These are phyloP conservation scores for Pachyramphus minor DNA, from an alignment of 2,113 vertebrate genomes.

Conservation along the genomic window DNA sequence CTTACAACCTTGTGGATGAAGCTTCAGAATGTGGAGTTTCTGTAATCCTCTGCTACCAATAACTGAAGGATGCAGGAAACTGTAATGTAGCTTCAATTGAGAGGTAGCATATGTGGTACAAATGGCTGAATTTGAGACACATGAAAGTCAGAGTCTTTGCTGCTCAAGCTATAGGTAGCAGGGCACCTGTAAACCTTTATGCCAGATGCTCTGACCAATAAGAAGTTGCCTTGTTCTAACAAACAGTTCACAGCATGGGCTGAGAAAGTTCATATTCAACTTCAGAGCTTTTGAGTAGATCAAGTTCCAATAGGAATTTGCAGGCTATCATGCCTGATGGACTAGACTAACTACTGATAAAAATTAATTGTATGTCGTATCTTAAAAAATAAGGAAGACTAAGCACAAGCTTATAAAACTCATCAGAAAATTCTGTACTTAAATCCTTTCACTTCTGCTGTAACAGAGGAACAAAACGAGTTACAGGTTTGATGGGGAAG, in stretches of 20 bases:
- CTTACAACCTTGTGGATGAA: neutral
- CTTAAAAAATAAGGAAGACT: neutral
- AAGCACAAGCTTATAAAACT: neutral
- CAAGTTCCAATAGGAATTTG: neutral
- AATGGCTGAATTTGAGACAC: neutral
- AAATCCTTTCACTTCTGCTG: neutral
- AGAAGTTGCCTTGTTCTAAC: neutral
- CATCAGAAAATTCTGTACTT: neutral
- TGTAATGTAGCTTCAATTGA: neutral
- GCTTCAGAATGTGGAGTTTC: neutral
- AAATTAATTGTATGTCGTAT: neutral
- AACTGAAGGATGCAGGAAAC: neutral
- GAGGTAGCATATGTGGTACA: neutral
- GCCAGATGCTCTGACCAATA: neutral
- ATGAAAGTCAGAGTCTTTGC: neutral
- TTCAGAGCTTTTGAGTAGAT: neutral
- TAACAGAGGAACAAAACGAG: neutral
- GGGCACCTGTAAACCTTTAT: neutral
- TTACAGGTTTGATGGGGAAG: neutral
- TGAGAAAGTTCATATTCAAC: neutral
- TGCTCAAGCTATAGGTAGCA: neutral
- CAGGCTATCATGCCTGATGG: neutral
- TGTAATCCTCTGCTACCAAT: neutral
- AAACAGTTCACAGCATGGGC: neutral
- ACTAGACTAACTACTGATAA: neutral